Evolutionary conservation across 2,888 invertebrate genomes (phyloP).

Genomic region (Chorisops tibialis): DNA sequence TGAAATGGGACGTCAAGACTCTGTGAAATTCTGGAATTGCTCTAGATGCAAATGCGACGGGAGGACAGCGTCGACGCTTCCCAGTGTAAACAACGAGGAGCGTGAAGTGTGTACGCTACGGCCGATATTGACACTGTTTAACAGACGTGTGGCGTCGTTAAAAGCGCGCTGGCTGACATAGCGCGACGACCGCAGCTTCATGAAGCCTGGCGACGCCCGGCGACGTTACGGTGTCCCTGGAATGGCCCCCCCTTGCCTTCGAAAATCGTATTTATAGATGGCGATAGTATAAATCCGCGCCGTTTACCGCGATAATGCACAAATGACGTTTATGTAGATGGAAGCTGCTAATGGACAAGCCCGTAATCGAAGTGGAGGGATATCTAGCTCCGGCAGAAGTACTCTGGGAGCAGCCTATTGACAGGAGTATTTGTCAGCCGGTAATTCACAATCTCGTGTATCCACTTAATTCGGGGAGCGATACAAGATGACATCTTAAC

Average conservation of each 20-base stretch:
- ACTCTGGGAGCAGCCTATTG: slow-evolving; percentile 8
- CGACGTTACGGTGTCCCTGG: neutral
- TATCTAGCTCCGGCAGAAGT: slow-evolving; percentile 7
- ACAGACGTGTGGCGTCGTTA: slow-evolving; percentile 32
- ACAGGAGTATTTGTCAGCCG: slow-evolving; percentile 15
- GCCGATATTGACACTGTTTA: slow-evolving; percentile 32
- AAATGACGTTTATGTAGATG: slow-evolving; percentile 30
- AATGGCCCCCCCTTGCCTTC: neutral
- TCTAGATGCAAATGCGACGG: neutral
- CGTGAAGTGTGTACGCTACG: slow-evolving; percentile 17
- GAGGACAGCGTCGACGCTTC: slow-evolving; percentile 12
- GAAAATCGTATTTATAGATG: slow-evolving; percentile 27
- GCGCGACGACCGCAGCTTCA: slow-evolving; percentile 9
- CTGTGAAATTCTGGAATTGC: neutral
- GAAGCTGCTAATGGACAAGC: slow-evolving; percentile 31
- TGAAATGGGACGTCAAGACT: slow-evolving; percentile 6
- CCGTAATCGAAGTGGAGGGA: slow-evolving; percentile 18
- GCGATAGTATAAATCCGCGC: slow-evolving; percentile 11
- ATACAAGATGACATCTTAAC: slow-evolving; percentile 30
- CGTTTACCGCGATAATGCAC: slow-evolving; percentile 26
- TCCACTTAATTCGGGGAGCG: slow-evolving; percentile 31
- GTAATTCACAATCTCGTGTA: slow-evolving; percentile 13
- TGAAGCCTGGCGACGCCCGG: neutral
- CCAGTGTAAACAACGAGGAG: slow-evolving; percentile 19
- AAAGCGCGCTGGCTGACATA: slow-evolving; percentile 18